Percentiles rank a stretch among this genome's conserved stretches.
These are phyloP conservation scores for Nyctereutes procyonoides DNA, from an alignment of 2,113 vertebrate species.

Conservation along the genomic window DNA sequence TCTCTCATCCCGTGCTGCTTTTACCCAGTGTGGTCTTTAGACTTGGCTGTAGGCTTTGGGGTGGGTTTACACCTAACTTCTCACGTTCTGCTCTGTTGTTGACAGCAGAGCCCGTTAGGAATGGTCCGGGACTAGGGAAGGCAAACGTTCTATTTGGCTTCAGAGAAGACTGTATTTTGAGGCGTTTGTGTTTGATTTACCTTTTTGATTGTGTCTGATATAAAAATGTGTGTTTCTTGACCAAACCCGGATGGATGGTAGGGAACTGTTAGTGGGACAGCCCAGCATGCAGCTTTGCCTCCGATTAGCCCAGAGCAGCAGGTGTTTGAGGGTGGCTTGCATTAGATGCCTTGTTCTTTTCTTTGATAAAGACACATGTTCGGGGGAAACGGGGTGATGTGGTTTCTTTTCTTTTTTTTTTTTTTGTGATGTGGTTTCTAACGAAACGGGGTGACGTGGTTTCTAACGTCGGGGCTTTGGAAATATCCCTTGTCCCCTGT, in stretches of 20 bases:
- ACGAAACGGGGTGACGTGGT: background rate
- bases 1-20: background rate
- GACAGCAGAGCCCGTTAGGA: background rate
- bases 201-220: conserved; percentile 34
- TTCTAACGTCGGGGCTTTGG: background rate
- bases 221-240: conserved; percentile 49
- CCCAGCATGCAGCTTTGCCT: background rate
- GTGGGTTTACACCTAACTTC: conserved; percentile 42
- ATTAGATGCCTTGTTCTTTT: background rate
- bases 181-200: conserved; percentile 54
- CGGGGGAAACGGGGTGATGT: background rate
- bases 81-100: background rate
- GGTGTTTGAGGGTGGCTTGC: background rate
- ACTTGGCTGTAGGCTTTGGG: conserved; percentile 37
- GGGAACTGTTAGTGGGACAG: background rate
- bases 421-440: too few relatives aligned
- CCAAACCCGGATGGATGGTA: background rate
- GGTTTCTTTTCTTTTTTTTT: too few relatives aligned
- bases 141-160: conserved; percentile 57
- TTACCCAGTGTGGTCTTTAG: background rate
- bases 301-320: background rate
- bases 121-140: conserved; percentile 14
- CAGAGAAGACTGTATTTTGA: background rate
- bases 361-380: background rate
- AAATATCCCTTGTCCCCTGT: background rate